Evolutionary conservation across 2,113 vertebrate species (phyloP), one percentile per base, ranked within the genome.

Genomic region (Dascyllus trimaculatus): DNA sequence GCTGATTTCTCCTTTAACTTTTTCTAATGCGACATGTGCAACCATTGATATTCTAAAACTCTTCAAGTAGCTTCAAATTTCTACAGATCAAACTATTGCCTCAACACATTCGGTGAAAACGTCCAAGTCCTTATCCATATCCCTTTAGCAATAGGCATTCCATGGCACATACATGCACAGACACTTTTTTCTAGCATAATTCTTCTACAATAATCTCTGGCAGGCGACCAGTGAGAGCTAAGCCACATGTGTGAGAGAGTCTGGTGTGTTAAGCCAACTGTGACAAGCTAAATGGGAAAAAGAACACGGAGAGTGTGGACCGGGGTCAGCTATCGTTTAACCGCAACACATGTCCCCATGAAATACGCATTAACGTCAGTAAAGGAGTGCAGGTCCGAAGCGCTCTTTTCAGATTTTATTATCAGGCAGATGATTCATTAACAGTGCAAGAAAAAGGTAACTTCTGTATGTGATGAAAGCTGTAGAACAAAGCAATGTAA

Each of bases 221-320:
- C 21, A 6, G 21, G 59, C 29, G 4, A 25, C 14, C 11, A 35
- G 62, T 43, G 40, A 14, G 14, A 43, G 40, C 40, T 43, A 15
- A 43, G 40, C 40, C 40, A 43, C 40, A 43, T 43, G 40, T 43
- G 40, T 43, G 40, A 52, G 51, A 22, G 25, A 24, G 45, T 25
- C 38, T 65, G 25, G 21, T 53, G 52, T 74, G 75, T 56, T 71
- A 14, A 56, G 65, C 46, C 24, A 75, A 64, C 43, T 70, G 46
- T 71, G 51, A 60, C 63, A 11, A 49, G 56, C 56, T 29, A 43
- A 71, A 51, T 53, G 49, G 60, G 29, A 29, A 53, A 43, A 72
- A 59, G 62, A 32, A 63, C 72, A 48, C 2, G 43, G 21, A 58
- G 18, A 15, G 48, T 32, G 66, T 46, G 54, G 60, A 66, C 54